These are phyloP conservation scores for Trissonchulus sp. DNA, from an alignment of 2,888 invertebrate species.

Conservation along the genomic window DNA sequence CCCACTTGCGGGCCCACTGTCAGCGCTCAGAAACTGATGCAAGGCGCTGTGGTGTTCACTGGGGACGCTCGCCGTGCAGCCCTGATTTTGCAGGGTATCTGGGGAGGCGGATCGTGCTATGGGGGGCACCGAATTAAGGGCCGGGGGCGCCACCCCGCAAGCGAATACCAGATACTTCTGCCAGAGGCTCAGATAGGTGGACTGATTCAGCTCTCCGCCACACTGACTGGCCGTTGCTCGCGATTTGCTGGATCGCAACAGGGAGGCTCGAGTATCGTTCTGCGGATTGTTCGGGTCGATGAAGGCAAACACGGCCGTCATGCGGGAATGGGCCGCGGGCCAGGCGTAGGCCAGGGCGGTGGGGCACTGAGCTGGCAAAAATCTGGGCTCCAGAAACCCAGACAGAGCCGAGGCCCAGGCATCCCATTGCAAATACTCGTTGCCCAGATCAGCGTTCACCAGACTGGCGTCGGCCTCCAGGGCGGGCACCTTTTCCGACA, in stretches of 20 bases:
- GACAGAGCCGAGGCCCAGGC: slow-evolving; percentile 86
- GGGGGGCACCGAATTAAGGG: slow-evolving; percentile 61
- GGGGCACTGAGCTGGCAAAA: slow-evolving; percentile 74
- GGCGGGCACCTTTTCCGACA: slow-evolving; percentile 45
- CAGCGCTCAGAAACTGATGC: no score
- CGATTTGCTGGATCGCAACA: slow-evolving; percentile 66
- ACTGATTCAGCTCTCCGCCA: slow-evolving; percentile 55
- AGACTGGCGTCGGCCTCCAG: slow-evolving; percentile 46
- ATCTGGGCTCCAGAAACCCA: slow-evolving; percentile 76
- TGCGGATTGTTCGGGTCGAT: slow-evolving; percentile 86
- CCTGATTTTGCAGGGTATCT: slow-evolving; percentile 35
- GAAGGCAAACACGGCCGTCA: slow-evolving; percentile 81
- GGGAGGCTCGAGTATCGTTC: slow-evolving; percentile 88
- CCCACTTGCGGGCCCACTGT: no score
- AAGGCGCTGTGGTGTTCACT: neutral
- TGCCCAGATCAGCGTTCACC: slow-evolving; percentile 43
- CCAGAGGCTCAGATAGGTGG: slow-evolving; percentile 93
- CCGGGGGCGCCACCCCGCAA: slow-evolving; percentile 88
- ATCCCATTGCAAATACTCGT: slow-evolving; percentile 59
- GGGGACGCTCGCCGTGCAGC: no score
- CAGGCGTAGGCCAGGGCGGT: slow-evolving; percentile 82
- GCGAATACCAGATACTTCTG: slow-evolving; percentile 94
- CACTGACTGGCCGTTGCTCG: slow-evolving; percentile 42
- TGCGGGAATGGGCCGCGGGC: slow-evolving; percentile 85
- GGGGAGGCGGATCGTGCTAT: slow-evolving; percentile 83